These are phyloP conservation scores for Hecatera dysodea DNA, from an alignment of 2,888 invertebrate genomes.

Conservation along the genomic window DNA sequence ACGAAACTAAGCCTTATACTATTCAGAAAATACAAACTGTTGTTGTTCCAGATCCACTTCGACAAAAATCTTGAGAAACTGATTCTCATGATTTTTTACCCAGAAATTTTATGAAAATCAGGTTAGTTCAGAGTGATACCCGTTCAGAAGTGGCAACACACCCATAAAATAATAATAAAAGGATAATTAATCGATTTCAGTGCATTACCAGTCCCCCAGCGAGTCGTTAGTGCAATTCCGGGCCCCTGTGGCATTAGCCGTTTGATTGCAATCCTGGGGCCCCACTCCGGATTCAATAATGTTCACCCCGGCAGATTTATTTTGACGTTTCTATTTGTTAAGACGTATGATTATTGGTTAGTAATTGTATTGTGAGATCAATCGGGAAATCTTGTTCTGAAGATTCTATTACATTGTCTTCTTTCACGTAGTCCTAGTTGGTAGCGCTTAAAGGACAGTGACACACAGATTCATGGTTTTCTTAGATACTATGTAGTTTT, in stretches of 20 bases:
- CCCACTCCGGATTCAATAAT: slow-evolving; percentile 83
- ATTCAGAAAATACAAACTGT: background rate
- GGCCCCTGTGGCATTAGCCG: slow-evolving; percentile 79
- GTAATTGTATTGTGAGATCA: slow-evolving; percentile 79
- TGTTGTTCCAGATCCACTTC: background rate
- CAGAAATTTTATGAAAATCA: background rate
- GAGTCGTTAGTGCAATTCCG: slow-evolving; percentile 78
- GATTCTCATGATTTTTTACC: background rate
- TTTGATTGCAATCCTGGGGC: slow-evolving; percentile 80
- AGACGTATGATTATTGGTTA: slow-evolving; percentile 84
- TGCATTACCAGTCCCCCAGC: slow-evolving; percentile 84
- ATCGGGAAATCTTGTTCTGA: slow-evolving; percentile 31
- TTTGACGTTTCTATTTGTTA: slow-evolving; percentile 87
- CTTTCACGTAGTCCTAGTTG: background rate
- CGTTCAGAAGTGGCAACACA: slow-evolving; percentile 52
- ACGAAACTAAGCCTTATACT: background rate
- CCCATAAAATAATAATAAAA: slow-evolving; percentile 90
- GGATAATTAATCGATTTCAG: slow-evolving; percentile 89
- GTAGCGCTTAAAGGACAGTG: too few species aligned
- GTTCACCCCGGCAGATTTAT: slow-evolving; percentile 83
- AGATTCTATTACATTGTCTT: slow-evolving; percentile 22
- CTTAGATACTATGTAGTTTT: background rate
- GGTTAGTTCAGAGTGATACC: slow-evolving; percentile 9
- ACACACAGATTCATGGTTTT: background rate
- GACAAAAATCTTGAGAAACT: too few species aligned